Base-by-base conservation (phyloP, 2,888 invertebrate genomes). In the Lycophotia porphyrea region DNA sequence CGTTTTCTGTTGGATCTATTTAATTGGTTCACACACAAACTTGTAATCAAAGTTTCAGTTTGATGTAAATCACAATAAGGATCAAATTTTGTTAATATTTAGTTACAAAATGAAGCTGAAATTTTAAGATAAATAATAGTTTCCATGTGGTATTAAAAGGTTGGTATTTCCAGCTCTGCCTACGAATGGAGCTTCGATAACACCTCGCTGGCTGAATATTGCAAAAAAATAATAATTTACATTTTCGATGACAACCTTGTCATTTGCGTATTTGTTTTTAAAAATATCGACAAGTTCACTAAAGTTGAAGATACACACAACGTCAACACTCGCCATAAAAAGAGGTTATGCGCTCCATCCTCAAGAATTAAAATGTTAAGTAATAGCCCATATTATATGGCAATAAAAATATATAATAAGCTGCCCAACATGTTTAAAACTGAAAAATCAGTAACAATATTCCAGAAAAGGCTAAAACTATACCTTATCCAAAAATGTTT, bases 1-100 rank as follows among this genome's bases (percentile, higher is more conserved):
- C 15, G 7, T 34, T 71, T 58, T 74, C 68, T 49, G 15, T 42
- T 18, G 52, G 24, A 60, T 68, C 52, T 34, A 66, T 74, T 74
- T 65, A 52, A 71, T 67, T 36, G 21, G 34, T 27, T 64, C 15
- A 34, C 34, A 39, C 24, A n/a, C 1, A 61, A 78, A 42, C 7
- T 13, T 7, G 39, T 71, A 65, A 78, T 78, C 44, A 60, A 71
- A 60, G 63, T 71, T 64, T 78, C 55, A 58, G 52, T 63, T 75
- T 66, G 36, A 55, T 31, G 13, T 27, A 21, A 67, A 47, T 66
- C 7, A 55, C 5, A 18, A n/a, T 44, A 49, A 44, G 8, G 8
- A n/a, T 58, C 7, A 15, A 49, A n/a, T 63, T 63, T 21, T 27
- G 27, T 55, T 47, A 21, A 39, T 65, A 27, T 9, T 27, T 58